phyloP scores from a whole-genome alignment of 2,797 vertebrate genomes.

The Heliangelus exortis region DNA sequence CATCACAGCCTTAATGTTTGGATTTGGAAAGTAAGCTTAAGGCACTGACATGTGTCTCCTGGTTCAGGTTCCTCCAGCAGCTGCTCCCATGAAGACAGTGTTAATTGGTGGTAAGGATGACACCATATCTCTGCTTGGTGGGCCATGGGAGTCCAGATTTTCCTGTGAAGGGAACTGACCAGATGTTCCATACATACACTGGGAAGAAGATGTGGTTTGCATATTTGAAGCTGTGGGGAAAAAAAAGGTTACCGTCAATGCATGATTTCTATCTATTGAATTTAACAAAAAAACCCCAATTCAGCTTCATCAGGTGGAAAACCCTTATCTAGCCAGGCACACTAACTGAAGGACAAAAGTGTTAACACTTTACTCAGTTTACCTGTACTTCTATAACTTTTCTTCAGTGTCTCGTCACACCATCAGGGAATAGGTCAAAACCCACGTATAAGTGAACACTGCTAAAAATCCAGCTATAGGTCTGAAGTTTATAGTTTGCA shows the following conservation, averaged over 20 bases:
- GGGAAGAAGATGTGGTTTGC: conserved; percentile 84
- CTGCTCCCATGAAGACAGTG: conserved; percentile 94
- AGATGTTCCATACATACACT: conserved; percentile 91
- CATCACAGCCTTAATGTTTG: neutral
- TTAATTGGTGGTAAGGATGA: conserved; percentile 96
- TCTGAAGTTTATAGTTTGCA: neutral
- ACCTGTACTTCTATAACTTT: neutral
- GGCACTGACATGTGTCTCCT: neutral
- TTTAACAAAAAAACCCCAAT: neutral
- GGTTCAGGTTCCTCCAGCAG: conserved; percentile 86
- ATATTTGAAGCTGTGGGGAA: conserved; percentile 77
- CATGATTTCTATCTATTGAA: neutral
- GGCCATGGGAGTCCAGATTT: conserved; percentile 81
- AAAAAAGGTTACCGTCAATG: conserved; percentile 6
- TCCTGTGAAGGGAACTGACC: conserved; percentile 87
- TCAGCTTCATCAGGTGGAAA: neutral
- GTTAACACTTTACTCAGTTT: neutral
- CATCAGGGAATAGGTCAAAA: neutral
- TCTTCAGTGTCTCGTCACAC: neutral
- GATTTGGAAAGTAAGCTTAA: neutral
- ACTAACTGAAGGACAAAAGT: neutral
- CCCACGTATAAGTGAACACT: neutral
- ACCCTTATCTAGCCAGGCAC: neutral
- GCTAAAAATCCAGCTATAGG: neutral
- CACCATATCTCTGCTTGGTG: conserved; percentile 83